These are phyloP conservation scores for Oscheius sp. DNA, from an alignment of 2,888 invertebrate species.

Conservation along the genomic window DNA sequence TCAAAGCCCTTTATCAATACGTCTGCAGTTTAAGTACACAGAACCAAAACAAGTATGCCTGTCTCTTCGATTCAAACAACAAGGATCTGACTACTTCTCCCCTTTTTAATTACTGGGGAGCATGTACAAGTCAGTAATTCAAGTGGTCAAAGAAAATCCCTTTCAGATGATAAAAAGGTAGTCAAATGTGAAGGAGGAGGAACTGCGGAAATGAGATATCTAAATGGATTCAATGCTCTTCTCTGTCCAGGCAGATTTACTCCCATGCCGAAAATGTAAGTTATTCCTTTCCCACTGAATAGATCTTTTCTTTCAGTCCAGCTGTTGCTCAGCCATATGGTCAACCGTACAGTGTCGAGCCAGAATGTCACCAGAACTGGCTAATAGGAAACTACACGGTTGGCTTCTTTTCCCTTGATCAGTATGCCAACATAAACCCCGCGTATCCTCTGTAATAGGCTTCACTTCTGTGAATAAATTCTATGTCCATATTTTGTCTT, in stretches of 20 bases:
- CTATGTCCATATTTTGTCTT: too few relatives aligned
- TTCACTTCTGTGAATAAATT: too few relatives aligned
- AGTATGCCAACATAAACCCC: too few relatives aligned
- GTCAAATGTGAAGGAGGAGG: background rate
- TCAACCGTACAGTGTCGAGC: background rate
- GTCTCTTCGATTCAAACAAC: conserved; percentile 12
- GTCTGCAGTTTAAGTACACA: background rate
- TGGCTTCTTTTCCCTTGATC: too few relatives aligned
- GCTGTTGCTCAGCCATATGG: background rate
- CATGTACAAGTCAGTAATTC: conserved; percentile 9
- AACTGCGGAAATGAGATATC: background rate
- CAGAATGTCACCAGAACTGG: too few relatives aligned
- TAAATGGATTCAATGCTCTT: background rate
- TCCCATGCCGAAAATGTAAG: background rate
- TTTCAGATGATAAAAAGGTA: background rate
- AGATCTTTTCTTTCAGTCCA: background rate
- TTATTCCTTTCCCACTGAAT: background rate
- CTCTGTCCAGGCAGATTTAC: conserved; percentile 4
- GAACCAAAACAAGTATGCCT: conserved; percentile 17
- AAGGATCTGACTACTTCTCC: conserved; percentile 19
- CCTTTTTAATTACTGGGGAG: conserved; percentile 29
- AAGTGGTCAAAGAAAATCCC: too few relatives aligned
- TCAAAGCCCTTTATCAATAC: conserved; percentile 10
- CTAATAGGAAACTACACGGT: too few relatives aligned
- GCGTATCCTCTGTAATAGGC: too few relatives aligned